phyloP scores from a whole-genome alignment of 1,140 invertebrate species.

The Bombus vancouverensis region DNA sequence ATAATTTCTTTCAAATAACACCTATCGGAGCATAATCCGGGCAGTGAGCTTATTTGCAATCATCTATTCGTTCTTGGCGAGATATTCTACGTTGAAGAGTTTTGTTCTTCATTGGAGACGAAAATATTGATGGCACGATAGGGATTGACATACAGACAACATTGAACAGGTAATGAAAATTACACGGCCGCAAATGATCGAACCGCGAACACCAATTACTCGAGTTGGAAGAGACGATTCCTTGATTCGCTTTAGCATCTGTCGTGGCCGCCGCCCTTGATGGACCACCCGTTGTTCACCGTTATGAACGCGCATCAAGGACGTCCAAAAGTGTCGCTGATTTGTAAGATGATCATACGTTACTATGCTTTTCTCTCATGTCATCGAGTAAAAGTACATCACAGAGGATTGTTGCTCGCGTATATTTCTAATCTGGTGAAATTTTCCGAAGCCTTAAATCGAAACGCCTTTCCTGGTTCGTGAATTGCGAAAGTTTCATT shows the following conservation, averaged over 20 bases:
- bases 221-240: constrained; percentile 43
- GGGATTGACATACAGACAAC: background rate
- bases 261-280: constrained; percentile 68
- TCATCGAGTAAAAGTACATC: background rate
- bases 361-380: background rate
- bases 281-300: constrained; percentile 73
- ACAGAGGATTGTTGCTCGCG: too few species aligned
- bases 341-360: constrained; percentile 36
- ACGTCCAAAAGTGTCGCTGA: constrained; percentile 36
- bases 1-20: too few species aligned
- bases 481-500: too few species aligned
- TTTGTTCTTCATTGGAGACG: background rate
- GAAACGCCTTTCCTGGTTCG: too few species aligned
- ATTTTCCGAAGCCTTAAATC: too few species aligned
- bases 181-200: constrained; percentile 41
- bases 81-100: too few species aligned
- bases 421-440: background rate
- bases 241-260: constrained; percentile 74
- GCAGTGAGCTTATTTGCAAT: too few species aligned
- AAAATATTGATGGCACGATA: background rate
- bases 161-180: constrained; percentile 29
- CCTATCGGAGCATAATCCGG: too few species aligned
- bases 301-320: constrained; percentile 71
- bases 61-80: too few species aligned
- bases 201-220: constrained; percentile 37